Base-by-base conservation (phyloP, 2,797 vertebrate genomes). In the Coccyzus lansbergi region DNA sequence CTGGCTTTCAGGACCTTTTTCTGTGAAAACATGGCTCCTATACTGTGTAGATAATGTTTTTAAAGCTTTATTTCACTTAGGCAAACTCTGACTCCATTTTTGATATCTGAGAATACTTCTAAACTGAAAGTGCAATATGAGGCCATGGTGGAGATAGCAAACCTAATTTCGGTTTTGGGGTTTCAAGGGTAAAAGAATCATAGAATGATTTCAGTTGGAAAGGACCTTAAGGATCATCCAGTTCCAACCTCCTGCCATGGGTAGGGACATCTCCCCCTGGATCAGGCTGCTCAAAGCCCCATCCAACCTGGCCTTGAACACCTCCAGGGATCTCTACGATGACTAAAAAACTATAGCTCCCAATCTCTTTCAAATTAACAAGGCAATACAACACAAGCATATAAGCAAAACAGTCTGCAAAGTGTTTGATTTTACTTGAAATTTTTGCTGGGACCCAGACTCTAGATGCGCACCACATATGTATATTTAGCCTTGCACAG, bases 401-500 rank as follows among this genome's bases (percentile, higher is more conserved):
- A 25, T 10, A 55, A 59, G 20, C 14, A 84, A 87, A 71, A 20
- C 38, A 49, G 25, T 70, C 49, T 55, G 25, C n/a, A 67, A 51
- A 86, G 8, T 5, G 18, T 53, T 48, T 44, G 19, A 28, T 68
- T 68, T 82, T 59, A 29, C 31, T 24, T 25, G 36, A 56, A 46
- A n/a, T 28, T 67, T 71, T 69, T 83, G 12, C 33, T 22, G 7
- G 21, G 33, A 12, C 25, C 9, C 25, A 28, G 29, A n/a, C 15
- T 76, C 52, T 58, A 75, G 44, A 10, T 28, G 44, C 34, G 44
- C 21, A 17, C 31, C 16, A 7, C 5, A 42, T 6, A 14, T 2
- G 0, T 15, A 8, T 11, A 25, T n/a, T 51, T 36, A 82, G 15
- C 11, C 33, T 40, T 46, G 21, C 34, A 33, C 2, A 1, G 3